Evolutionary conservation across 2,113 vertebrate species (phyloP).

Genomic region (Gambusia holbrooki): DNA sequence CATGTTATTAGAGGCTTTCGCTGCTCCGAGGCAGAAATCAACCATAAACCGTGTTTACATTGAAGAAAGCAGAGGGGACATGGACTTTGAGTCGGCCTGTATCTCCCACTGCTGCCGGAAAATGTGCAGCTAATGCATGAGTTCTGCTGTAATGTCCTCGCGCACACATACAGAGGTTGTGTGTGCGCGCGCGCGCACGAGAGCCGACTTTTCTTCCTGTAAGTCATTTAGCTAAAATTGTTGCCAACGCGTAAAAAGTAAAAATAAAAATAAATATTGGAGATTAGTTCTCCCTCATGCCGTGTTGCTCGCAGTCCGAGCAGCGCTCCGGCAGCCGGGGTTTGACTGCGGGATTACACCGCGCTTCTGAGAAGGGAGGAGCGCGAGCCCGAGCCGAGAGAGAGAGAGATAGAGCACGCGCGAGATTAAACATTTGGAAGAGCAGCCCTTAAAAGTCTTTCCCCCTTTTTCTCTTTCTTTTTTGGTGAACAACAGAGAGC

Average conservation of each 20-base stretch:
- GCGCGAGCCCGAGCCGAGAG: conserved; percentile 28
- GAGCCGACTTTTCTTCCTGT: conserved; percentile 92
- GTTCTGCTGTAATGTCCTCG: conserved; percentile 55
- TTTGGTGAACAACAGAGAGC: conserved; percentile 58
- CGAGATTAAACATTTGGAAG: conserved; percentile 58
- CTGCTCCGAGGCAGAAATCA: conserved; percentile 1
- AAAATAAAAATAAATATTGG: conserved; percentile 71
- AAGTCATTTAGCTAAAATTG: conserved; percentile 93
- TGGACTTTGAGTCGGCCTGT: conserved; percentile 37
- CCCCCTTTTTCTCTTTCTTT: not conserved
- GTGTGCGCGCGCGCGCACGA: no score
- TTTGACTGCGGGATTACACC: conserved; percentile 84
- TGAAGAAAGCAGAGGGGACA: conserved; percentile 25
- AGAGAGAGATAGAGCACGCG: not conserved
- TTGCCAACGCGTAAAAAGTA: conserved; percentile 89
- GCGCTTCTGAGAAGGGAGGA: conserved; percentile 71
- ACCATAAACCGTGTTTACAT: conserved; percentile 17
- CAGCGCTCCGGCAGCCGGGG: conserved; percentile 83
- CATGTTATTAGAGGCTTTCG: not conserved
- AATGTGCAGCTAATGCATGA: conserved; percentile 69
- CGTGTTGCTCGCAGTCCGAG: conserved; percentile 93
- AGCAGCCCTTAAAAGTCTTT: conserved; percentile 37
- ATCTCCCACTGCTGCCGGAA: conserved; percentile 42
- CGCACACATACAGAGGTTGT: not conserved
- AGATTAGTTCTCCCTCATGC: conserved; percentile 98